Evolutionary conservation across 64 coral and sea anemone species (phyloP).

Genomic region (Porites australiensis): DNA sequence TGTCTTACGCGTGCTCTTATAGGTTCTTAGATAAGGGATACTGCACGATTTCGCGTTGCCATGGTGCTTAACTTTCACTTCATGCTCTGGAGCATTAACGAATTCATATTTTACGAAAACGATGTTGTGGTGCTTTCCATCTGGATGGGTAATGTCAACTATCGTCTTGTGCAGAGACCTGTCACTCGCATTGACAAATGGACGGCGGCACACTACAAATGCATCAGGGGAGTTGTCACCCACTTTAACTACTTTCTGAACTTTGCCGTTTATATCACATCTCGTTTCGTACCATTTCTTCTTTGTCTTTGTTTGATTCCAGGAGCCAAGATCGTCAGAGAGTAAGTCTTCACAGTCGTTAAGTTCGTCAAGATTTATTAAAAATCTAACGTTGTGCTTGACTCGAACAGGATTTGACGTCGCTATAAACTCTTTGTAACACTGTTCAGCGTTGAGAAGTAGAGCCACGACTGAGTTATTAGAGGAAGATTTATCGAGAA

Average conservation of each 20-base stretch:
- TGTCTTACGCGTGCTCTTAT: constrained; percentile 10
- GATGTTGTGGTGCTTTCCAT: constrained; percentile 34
- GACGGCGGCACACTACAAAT: not conserved
- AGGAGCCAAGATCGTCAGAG: constrained; percentile 40
- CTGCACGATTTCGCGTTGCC: constrained; percentile 20
- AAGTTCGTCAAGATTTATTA: constrained; percentile 30
- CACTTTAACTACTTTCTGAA: not conserved
- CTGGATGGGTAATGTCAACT: constrained; percentile 21
- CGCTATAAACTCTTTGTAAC: not conserved
- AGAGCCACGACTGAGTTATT: constrained; percentile 21
- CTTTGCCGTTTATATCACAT: not conserved
- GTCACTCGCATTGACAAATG: constrained; percentile 33
- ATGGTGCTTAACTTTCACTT: constrained; percentile 24
- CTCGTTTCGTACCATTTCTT: constrained; percentile 24
- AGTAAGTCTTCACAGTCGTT: constrained; percentile 29
- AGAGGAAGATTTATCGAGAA: not conserved
- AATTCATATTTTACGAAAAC: constrained; percentile 31
- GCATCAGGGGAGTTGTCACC: not conserved
- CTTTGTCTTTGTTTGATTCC: constrained; percentile 40
- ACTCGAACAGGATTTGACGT: constrained; percentile 15
- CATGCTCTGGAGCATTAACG: constrained; percentile 38
- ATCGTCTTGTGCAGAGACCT: constrained; percentile 15
- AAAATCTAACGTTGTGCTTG: constrained; percentile 30
- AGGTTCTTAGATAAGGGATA: constrained; percentile 41
- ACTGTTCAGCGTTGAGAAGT: constrained; percentile 1